Evolutionary conservation across 2,797 vertebrate genomes (phyloP).

Genomic region (Eurystomus glaucurus): DNA sequence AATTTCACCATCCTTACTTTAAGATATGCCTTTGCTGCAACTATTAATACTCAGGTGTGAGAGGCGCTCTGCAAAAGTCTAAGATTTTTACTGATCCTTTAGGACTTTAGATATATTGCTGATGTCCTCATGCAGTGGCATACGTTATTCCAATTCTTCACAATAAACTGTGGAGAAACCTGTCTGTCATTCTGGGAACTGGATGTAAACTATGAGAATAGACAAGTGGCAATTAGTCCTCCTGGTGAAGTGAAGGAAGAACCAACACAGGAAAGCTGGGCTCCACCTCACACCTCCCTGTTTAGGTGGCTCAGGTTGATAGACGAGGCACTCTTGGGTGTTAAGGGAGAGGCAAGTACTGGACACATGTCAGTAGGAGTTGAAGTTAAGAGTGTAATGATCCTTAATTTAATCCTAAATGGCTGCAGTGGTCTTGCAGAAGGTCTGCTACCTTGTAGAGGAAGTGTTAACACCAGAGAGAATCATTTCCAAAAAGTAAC

Average conservation of each 20-base stretch:
- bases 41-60: neutral
- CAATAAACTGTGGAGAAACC: neutral
- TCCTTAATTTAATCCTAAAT: neutral
- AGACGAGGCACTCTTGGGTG: neutral
- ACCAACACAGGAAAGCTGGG: neutral
- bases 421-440: neutral
- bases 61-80: constrained; percentile 2
- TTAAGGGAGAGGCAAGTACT: neutral
- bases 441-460: neutral
- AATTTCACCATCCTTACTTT: neutral
- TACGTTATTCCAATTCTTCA: neutral
- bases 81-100: constrained; percentile 11
- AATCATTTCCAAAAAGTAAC: neutral
- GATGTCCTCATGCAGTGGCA: neutral
- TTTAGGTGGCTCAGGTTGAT: neutral
- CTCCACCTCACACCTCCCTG: neutral
- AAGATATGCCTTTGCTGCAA: neutral
- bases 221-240: neutral
- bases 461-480: neutral
- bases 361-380: neutral
- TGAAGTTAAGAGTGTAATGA: neutral
- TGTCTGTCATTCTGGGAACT: neutral
- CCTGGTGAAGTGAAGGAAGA: neutral
- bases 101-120: neutral
- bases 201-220: neutral